phyloP scores from a whole-genome alignment of 2,888 invertebrate genomes.

The Strigamia crassipes region DNA sequence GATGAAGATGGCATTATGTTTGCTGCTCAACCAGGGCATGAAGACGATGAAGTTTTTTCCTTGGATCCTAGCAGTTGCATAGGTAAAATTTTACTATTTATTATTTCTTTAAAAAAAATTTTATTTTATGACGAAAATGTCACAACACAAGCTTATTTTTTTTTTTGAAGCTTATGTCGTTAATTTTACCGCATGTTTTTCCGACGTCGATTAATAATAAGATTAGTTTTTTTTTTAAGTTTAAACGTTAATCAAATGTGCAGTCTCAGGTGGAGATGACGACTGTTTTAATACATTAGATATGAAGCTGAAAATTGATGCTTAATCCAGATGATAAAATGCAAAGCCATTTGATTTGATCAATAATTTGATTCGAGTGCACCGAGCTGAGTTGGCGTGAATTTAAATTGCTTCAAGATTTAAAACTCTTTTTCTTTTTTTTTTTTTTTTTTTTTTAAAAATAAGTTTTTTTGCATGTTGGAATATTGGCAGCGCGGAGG shows the following conservation, averaged over 20 bases:
- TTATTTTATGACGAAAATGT: background rate
- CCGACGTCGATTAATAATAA: background rate
- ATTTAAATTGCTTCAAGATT: background rate
- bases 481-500: background rate
- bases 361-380: background rate
- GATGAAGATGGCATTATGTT: slow-evolving; percentile 78
- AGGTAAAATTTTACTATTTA: slow-evolving; percentile 21
- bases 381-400: background rate
- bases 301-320: background rate
- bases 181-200: slow-evolving; percentile 15
- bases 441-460: no score
- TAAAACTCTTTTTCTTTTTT: background rate
- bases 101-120: background rate
- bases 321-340: background rate
- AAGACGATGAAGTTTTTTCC: slow-evolving; percentile 29
- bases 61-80: background rate
- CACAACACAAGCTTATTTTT: slow-evolving; percentile 70
- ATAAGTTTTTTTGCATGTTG: background rate
- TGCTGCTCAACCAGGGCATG: slow-evolving; percentile 72
- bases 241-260: background rate
- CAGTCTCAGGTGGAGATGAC: background rate
- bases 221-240: no score
- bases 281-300: background rate
- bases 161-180: slow-evolving; percentile 46
- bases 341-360: background rate